A percentile compares a stretch with the other conserved stretches of the same genome.
These are phyloP conservation scores for Myripristis jacobus DNA, from an alignment of 2,797 vertebrate genomes.

Conservation along the genomic window DNA sequence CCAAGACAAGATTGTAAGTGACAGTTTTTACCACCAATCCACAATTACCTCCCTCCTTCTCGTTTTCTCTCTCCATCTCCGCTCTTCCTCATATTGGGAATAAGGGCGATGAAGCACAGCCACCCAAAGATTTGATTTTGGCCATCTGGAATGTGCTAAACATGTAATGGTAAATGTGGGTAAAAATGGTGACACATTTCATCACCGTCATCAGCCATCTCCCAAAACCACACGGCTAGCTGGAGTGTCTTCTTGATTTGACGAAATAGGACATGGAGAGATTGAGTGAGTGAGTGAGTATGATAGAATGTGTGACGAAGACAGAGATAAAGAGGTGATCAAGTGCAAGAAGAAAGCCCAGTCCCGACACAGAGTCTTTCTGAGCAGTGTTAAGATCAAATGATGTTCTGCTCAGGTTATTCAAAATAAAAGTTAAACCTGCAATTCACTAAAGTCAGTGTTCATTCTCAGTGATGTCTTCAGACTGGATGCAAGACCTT, in stretches of 20 bases:
- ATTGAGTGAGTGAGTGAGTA: constrained; percentile 31
- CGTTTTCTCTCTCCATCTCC: constrained; percentile 24
- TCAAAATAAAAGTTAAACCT: constrained; percentile 37
- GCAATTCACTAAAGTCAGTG: constrained; percentile 50
- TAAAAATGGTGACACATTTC: constrained; percentile 40
- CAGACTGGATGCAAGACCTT: constrained; percentile 33
- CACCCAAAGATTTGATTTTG: constrained; percentile 58
- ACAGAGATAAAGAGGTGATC: not conserved
- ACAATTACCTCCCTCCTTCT: constrained; percentile 33
- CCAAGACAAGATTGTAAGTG: constrained; percentile 47
- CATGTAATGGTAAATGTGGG: constrained; percentile 55
- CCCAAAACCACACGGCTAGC: constrained; percentile 27
- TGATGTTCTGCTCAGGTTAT: constrained; percentile 52
- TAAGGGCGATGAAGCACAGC: constrained; percentile 65
- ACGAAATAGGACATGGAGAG: constrained; percentile 48
- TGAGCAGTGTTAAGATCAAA: constrained; percentile 25
- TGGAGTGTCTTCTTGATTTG: constrained; percentile 33
- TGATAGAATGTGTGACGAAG: constrained; percentile 47
- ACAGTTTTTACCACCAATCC: constrained; percentile 49
- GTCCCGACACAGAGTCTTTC: constrained; percentile 37
- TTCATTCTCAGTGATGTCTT: constrained; percentile 54
- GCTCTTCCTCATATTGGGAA: constrained; percentile 54
- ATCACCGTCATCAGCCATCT: constrained; percentile 24
- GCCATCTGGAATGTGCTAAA: constrained; percentile 60
- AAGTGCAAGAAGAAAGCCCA: not conserved